A percentile compares a stretch with the other conserved stretches of the same genome.
phyloP scores from a whole-genome alignment of 1,140 invertebrate genomes.

The Centruroides sculpturatus region DNA sequence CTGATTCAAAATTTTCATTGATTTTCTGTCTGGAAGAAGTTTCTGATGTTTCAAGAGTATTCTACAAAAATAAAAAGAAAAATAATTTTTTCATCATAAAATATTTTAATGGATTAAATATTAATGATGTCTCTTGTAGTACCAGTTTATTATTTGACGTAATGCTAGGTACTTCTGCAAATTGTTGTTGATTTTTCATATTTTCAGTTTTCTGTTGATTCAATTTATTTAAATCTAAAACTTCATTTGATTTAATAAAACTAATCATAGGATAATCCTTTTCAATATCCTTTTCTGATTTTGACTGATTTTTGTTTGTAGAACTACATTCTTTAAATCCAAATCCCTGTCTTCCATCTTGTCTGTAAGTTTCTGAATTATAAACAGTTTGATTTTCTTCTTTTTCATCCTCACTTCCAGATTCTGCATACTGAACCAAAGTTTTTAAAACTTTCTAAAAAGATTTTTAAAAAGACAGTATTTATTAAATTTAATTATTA shows the following conservation, averaged over 20 bases:
- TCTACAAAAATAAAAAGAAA: too few relatives aligned
- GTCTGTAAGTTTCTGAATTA: neutral
- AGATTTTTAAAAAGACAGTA: too few relatives aligned
- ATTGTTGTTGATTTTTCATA: too few relatives aligned
- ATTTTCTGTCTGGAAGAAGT: too few relatives aligned
- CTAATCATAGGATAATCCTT: neutral
- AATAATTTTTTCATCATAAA: too few relatives aligned
- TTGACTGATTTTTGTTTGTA: neutral
- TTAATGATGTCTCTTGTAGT: too few relatives aligned
- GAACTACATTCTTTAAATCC: neutral
- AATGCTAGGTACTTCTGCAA: too few relatives aligned
- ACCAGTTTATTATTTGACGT: too few relatives aligned
- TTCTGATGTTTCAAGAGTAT: too few relatives aligned
- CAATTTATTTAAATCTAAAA: conserved; percentile 9
- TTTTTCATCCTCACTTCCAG: neutral
- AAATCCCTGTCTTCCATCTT: neutral
- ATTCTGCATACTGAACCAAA: neutral
- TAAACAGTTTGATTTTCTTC: neutral
- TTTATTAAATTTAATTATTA: too few relatives aligned
- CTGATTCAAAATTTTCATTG: too few relatives aligned
- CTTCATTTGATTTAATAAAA: conserved; percentile 14
- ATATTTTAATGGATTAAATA: too few relatives aligned
- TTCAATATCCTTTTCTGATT: neutral
- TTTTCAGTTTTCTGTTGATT: neutral
- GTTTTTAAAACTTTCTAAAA: neutral